Base-by-base conservation (phyloP, 2,888 invertebrate species). In the Megastigmus dorsalis region DNA sequence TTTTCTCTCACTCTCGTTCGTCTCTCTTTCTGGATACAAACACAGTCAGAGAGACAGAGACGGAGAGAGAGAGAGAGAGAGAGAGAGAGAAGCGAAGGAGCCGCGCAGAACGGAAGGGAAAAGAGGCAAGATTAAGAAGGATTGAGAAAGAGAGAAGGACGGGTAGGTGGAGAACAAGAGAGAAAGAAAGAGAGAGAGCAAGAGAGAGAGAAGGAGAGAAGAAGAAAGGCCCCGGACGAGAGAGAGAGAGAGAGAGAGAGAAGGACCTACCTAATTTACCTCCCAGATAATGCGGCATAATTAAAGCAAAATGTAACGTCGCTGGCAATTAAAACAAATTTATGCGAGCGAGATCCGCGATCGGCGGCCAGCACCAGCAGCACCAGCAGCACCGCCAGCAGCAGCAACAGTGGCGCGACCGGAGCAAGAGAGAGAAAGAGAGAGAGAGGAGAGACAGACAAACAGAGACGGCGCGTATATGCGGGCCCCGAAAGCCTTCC, bases 281-380 rank as follows among this genome's bases (percentile, higher is more conserved):
- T 86, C 88, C 87, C 88, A 87, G 88, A 88, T 88, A 88, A 88
- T 88, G 87, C 88, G 87, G 88, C 87, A 88, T 88, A 88, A 88
- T 88, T 88, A 88, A 88, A 88, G 88, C 88, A 88, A 88, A 88
- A 88, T 88, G 88, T 87, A 88, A 88, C 88, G 88, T 88, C 88
- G 86, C 86, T 88, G 88, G 88, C 88, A 88, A 88, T 88, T 88
- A 88, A 88, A 88, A 88, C 87, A 88, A 88, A 88, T 88, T 88
- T 88, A 88, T 88, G 88, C 88, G 88, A 87, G 86, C 87, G 84
- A 88, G 88, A 88, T 87, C 86, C 86, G 86, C 87, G 88, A 88
- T 88, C 88, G 85, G 85, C 79, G 67, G 69, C 81, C 79, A 80
- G 82, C 80, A n/a, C 23, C 81, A 77, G 81, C 41, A 26, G 38